Evolutionary conservation across 2,888 invertebrate genomes (phyloP), one percentile per base, ranked within the genome.

Genomic region (Orthosia gracilis): DNA sequence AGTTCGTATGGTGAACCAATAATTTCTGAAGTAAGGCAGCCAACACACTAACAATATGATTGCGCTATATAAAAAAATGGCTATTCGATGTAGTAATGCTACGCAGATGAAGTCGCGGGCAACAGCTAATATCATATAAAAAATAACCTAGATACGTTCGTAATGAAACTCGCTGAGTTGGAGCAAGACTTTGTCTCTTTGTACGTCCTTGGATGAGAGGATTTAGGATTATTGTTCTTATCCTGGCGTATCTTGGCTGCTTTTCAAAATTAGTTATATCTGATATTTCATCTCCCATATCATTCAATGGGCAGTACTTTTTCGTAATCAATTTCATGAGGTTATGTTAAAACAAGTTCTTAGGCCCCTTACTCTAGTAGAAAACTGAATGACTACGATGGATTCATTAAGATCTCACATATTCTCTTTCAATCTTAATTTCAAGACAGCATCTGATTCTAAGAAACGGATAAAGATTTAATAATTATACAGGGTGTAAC

Each of bases 141-240:
- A 73, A 71, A 75, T 84, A 81, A 81, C 81, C 76, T 59, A 84
- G 77, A 72, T 70, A 64, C 54, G 66, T 31, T 55, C 57, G 59
- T 69, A 72, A 74, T 72, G 83, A 79, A 73, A 69, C 54, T 83
- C 52, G 66, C 69, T 40, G 54, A 73, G 50, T 78, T 63, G 40
- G 57, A 59, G 45, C 45, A 5, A 66, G 54, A 18, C 13, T 45
- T 58, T 31, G 21, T 55, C 47, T 49, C 52, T 64, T 11, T 54
- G 59, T 49, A 40, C 26, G 69, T 68, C 68, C 26, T 69, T 59
- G 26, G 49, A 18, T 62, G 15, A 62, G 31, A 69, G 72, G 69
- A 78, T 67, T 69, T 66, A n/a, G 49, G n/a, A 64, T 82, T 49
- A 76, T 71, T 65, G 55, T 49, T 58, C n/a, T 49, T 55, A 40